Conservation (phyloP, 1,140 invertebrate species). For the Bombus turneri region DNA sequence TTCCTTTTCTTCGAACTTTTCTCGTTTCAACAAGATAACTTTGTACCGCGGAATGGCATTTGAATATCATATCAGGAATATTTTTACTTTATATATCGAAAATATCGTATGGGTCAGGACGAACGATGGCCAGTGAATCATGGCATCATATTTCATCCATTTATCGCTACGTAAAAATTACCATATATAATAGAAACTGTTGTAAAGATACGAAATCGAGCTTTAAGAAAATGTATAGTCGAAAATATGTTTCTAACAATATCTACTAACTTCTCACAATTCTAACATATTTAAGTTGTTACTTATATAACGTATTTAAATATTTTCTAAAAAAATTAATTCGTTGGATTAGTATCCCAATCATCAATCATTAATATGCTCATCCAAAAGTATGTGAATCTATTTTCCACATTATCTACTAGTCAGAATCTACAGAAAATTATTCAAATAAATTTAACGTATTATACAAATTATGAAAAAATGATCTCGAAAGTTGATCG, state of each 20-base stretch:
- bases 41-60: slow-evolving; percentile 8
- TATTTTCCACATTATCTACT: too few species aligned
- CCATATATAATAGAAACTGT: neutral
- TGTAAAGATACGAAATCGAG: neutral
- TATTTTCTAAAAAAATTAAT: too few species aligned
- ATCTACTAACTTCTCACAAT: neutral
- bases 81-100: slow-evolving; percentile 11
- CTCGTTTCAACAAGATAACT: slow-evolving; percentile 17
- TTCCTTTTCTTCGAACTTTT: slow-evolving; percentile 5
- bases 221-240: neutral
- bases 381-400: too few species aligned
- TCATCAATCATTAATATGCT: too few species aligned
- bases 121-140: neutral
- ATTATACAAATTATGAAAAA: too few species aligned
- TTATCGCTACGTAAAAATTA: neutral
- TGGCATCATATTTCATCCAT: neutral
- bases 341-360: too few species aligned
- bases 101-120: neutral
- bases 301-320: neutral
- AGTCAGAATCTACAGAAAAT: too few species aligned
- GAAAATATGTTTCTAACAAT: neutral
- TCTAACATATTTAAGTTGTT: too few species aligned
- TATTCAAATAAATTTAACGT: too few species aligned
- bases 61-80: slow-evolving; percentile 9
- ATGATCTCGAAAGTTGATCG: neutral